Percentiles rank a stretch among this genome's conserved stretches.
These are phyloP conservation scores for Balanococcus diminutus DNA, from an alignment of 2,888 invertebrate genomes.

Conservation along the genomic window DNA sequence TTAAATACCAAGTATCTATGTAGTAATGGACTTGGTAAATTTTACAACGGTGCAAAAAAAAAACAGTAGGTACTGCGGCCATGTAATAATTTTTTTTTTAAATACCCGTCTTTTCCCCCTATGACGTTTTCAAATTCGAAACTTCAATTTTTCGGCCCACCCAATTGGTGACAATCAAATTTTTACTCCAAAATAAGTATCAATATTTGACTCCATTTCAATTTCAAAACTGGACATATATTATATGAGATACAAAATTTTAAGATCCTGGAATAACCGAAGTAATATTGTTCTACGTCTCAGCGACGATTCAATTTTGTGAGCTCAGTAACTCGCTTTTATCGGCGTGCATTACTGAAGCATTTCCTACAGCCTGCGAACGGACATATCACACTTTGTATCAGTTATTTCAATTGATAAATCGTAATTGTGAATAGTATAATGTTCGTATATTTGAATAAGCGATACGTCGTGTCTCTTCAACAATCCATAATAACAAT, in stretches of 20 bases:
- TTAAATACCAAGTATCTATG: no score
- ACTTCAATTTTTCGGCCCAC: no score
- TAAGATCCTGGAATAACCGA: no score
- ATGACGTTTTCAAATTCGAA: no score
- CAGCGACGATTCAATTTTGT: background rate
- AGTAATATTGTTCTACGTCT: background rate
- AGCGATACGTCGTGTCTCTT: background rate
- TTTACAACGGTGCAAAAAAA: no score
- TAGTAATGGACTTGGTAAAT: no score
- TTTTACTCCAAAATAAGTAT: background rate
- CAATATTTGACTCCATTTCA: background rate
- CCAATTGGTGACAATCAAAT: no score
- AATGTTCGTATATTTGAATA: slow-evolving; percentile 4
- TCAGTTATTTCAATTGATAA: slow-evolving; percentile 34
- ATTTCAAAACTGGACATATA: background rate
- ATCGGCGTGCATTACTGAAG: background rate
- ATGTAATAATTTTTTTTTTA: no score
- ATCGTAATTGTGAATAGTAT: slow-evolving; percentile 30
- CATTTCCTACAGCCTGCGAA: background rate
- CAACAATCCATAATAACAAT: slow-evolving; percentile 1
- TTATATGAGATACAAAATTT: background rate
- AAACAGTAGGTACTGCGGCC: no score
- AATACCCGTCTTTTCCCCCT: no score
- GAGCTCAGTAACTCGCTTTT: background rate
- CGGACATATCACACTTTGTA: background rate